Evolutionary conservation across 2,888 invertebrate genomes (phyloP).

Genomic region (Synanthedon tipuliformis): DNA sequence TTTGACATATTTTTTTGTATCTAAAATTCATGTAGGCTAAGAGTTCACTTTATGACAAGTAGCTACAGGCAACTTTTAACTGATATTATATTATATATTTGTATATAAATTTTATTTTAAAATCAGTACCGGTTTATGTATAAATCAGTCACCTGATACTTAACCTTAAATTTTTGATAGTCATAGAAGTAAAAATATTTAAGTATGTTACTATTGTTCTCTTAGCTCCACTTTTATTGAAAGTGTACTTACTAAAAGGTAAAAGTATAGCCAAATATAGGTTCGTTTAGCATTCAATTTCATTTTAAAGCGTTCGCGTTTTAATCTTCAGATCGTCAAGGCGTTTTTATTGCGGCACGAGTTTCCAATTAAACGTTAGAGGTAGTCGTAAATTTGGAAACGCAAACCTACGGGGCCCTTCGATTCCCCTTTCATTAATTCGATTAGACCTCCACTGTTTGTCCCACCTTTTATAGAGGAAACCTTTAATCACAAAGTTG

Average conservation of each 20-base stretch:
- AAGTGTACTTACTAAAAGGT: constrained; percentile 12
- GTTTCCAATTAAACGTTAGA: constrained; percentile 59
- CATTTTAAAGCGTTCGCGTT: constrained; percentile 10
- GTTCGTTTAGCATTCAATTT: constrained; percentile 7
- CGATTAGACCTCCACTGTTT: constrained; percentile 51
- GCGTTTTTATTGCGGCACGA: constrained; percentile 57
- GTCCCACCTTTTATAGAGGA: constrained; percentile 46
- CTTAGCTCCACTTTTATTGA: too few relatives aligned
- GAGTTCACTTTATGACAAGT: too few relatives aligned
- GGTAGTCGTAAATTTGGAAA: constrained; percentile 57
- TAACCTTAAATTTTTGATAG: too few relatives aligned
- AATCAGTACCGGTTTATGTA: too few relatives aligned
- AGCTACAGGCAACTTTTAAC: too few relatives aligned
- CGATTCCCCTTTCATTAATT: constrained; percentile 62
- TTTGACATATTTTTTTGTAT: too few relatives aligned
- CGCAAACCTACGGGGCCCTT: constrained; percentile 48
- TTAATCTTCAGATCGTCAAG: constrained; percentile 43
- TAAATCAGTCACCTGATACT: too few relatives aligned
- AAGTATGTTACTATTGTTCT: too few relatives aligned
- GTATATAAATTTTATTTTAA: too few relatives aligned
- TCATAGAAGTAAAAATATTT: too few relatives aligned
- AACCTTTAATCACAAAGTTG: constrained; percentile 51
- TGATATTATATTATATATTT: too few relatives aligned
- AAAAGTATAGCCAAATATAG: constrained; percentile 46
- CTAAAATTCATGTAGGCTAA: too few relatives aligned